Base-by-base conservation (phyloP, 2,888 invertebrate species). In the Pristionchus japonicus region DNA sequence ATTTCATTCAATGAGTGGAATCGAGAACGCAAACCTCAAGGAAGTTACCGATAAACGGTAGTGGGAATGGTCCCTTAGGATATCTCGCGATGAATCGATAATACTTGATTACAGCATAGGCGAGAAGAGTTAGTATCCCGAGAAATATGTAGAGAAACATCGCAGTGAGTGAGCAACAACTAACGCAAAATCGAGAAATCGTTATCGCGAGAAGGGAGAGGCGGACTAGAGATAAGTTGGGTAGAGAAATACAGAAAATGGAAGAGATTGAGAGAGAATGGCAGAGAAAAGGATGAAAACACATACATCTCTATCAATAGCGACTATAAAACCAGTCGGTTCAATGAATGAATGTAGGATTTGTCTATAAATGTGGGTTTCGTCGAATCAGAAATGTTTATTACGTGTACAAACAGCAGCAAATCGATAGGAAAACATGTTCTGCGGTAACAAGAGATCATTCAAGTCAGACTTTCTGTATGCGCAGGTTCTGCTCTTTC, bases 91-190 rank as follows among this genome's bases (percentile, higher is more conserved):
- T 43, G 40, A 40, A 74, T 74, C 74, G 74, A 43, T 74, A 74
- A n/a, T 74, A 74, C 7, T 43, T 40, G 74, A 40, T n/a, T 20
- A 40, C 1, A 1, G 15, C 74, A 74, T 74, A 74, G 74, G 43
- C 20, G 34, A 74, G 43, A 23, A 43, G n/a, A 43, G 74, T 43
- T 23, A 74, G 43, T n/a, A 31, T 7, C 1, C 4, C 23, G 23
- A 74, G 74, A 7, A 74, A n/a, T 7, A 74, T 9, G 37, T 74
- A 40, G 74, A 74, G 74, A 40, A 74, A n/a, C 74, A 74, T 74
- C 13, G 3, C 61, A 43, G 43, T 11, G 43, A 6, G 43, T 11
- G 43, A 11, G 6, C 43, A 43, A 11, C 43, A 43, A 43, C 6
- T 43, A 43, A 43, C 43, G 43, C 43, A 43, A 43, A 43, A 11